These are phyloP conservation scores for Lagorchestes hirsutus DNA, from an alignment of 2,797 vertebrate species.

Conservation along the genomic window DNA sequence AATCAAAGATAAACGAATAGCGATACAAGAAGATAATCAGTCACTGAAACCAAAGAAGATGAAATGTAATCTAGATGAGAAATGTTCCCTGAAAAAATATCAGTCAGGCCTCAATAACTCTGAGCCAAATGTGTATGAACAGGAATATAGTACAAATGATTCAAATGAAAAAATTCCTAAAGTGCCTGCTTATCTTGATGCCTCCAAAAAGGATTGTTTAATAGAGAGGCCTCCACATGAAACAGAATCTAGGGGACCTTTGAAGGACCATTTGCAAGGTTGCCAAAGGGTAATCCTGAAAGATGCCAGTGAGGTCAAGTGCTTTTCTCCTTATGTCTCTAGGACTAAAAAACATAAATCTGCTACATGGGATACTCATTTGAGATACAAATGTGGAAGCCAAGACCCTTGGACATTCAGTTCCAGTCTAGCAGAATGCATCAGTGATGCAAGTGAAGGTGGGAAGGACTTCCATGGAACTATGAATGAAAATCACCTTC, in stretches of 20 bases:
- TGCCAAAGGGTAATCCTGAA: constrained; percentile 83
- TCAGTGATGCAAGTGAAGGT: constrained; percentile 75
- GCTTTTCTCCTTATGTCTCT: constrained; percentile 84
- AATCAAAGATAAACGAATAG: constrained; percentile 85
- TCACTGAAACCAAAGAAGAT: constrained; percentile 91
- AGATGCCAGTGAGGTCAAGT: constrained; percentile 86
- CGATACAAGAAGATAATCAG: constrained; percentile 86
- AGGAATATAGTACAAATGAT: constrained; percentile 83
- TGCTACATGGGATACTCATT: constrained; percentile 72
- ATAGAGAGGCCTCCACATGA: constrained; percentile 82
- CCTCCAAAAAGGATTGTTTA: constrained; percentile 82
- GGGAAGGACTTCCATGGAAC: constrained; percentile 76
- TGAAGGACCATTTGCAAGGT: constrained; percentile 81
- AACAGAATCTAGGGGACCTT: constrained; percentile 81
- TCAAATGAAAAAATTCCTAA: constrained; percentile 84
- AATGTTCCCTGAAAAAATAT: constrained; percentile 87
- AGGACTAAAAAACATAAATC: constrained; percentile 83
- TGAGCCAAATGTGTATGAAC: constrained; percentile 79
- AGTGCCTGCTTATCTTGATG: constrained; percentile 86
- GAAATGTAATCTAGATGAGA: constrained; percentile 84
- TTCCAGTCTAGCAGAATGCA: constrained; percentile 74
- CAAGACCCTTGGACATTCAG: constrained; percentile 64
- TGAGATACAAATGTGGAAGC: constrained; percentile 71
- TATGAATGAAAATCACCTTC: constrained; percentile 77
- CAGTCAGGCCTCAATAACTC: constrained; percentile 84